phyloP scores from a whole-genome alignment of 2,113 vertebrate species.

The Petrocephalus microphthalmus region DNA sequence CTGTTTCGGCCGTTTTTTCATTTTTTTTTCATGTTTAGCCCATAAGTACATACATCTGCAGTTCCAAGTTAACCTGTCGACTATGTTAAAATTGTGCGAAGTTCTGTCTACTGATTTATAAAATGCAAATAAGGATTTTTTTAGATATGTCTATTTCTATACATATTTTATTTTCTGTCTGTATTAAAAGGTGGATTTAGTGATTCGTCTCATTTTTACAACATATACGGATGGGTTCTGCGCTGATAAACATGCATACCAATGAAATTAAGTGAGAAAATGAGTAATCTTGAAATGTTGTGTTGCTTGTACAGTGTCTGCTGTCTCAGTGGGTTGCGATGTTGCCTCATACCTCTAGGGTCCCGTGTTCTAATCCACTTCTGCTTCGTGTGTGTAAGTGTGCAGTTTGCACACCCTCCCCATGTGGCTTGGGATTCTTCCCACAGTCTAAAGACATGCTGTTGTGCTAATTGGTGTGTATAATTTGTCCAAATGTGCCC shows the following conservation, averaged over 20 bases:
- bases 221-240: neutral
- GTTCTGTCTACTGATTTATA: neutral
- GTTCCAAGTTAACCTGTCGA: neutral
- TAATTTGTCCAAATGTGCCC: neutral
- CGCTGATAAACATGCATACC: neutral
- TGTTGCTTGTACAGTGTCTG: neutral
- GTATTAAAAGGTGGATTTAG: neutral
- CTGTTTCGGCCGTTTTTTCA: neutral
- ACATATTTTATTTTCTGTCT: neutral
- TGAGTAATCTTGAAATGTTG: neutral
- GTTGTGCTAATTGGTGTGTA: neutral
- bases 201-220: neutral
- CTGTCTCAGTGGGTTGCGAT: neutral
- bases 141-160: neutral
- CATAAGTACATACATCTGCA: neutral
- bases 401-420: neutral
- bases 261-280: neutral
- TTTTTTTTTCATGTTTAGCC: neutral
- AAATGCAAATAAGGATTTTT: neutral
- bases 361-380: neutral
- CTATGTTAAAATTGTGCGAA: neutral
- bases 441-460: neutral
- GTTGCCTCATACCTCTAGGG: neutral
- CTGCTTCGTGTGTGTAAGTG: neutral
- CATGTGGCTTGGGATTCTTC: neutral